These are phyloP conservation scores for Heliangelus exortis DNA, from an alignment of 2,797 vertebrate genomes.

Conservation along the genomic window DNA sequence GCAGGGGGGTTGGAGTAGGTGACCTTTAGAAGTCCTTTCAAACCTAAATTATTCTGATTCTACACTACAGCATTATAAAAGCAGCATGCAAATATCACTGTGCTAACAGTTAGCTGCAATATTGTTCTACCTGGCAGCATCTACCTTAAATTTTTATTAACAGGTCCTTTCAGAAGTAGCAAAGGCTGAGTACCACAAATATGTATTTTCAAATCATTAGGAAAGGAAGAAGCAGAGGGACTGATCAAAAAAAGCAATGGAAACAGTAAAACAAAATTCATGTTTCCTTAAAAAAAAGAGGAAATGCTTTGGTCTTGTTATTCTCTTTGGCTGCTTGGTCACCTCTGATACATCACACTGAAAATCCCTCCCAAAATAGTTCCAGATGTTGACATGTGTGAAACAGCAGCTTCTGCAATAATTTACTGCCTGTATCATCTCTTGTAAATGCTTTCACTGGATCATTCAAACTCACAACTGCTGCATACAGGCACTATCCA, in stretches of 20 bases:
- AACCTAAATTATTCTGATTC: no score
- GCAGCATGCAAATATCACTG: not conserved
- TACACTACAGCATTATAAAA: not conserved
- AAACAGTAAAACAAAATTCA: not conserved
- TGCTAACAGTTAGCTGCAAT: not conserved
- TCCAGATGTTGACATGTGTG: not conserved
- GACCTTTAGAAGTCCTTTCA: no score
- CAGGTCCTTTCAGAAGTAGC: not conserved
- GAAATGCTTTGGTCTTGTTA: not conserved
- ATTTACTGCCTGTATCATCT: not conserved
- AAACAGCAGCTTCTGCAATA: rapidly evolving
- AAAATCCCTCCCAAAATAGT: not conserved
- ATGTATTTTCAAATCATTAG: not conserved
- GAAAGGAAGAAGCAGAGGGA: not conserved
- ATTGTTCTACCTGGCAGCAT: not conserved
- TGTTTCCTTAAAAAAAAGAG: not conserved
- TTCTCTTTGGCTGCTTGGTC: not conserved
- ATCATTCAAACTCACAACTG: not conserved
- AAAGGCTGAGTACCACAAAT: not conserved
- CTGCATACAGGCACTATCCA: not conserved
- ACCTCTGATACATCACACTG: not conserved
- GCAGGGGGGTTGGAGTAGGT: no score
- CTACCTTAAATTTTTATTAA: not conserved
- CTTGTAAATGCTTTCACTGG: not conserved
- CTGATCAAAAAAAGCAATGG: not conserved